Evolutionary conservation across 2,888 invertebrate genomes (phyloP).

Genomic region (Xylophagus ater): DNA sequence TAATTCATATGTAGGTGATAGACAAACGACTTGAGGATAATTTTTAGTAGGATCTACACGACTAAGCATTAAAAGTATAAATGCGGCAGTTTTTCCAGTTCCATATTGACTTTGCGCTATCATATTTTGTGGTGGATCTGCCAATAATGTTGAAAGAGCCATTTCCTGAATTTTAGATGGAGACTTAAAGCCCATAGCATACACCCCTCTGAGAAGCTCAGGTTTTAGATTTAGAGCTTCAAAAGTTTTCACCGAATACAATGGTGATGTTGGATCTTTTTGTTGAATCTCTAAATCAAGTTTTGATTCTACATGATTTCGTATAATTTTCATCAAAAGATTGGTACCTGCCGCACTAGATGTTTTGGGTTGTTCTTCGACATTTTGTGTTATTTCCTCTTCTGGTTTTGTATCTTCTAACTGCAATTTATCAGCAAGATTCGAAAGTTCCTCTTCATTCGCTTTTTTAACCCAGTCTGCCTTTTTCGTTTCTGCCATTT

Average conservation of each 20-base stretch:
- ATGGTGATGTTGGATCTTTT: constrained; percentile 84
- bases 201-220: constrained; percentile 83
- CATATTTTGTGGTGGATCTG: constrained; percentile 93
- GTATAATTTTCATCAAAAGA: constrained; percentile 77
- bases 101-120: constrained; percentile 99
- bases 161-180: constrained; percentile 96
- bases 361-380: no score
- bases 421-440: no score
- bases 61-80: constrained; percentile 92
- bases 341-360: constrained; percentile 71
- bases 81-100: constrained; percentile 99
- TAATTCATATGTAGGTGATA: no score
- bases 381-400: no score
- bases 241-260: constrained; percentile 85
- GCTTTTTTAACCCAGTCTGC: no score
- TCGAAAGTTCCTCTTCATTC: no score
- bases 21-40: constrained; percentile 89
- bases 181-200: constrained; percentile 94
- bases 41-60: constrained; percentile 69
- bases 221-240: constrained; percentile 79
- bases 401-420: no score
- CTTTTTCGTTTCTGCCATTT: no score
- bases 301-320: constrained; percentile 76
- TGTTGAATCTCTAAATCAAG: constrained; percentile 81
- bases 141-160: constrained; percentile 84